Percentiles rank a stretch among this genome's conserved stretches.
Conservation (phyloP, 2,797 vertebrate species). For the Molossus molossus region DNA sequence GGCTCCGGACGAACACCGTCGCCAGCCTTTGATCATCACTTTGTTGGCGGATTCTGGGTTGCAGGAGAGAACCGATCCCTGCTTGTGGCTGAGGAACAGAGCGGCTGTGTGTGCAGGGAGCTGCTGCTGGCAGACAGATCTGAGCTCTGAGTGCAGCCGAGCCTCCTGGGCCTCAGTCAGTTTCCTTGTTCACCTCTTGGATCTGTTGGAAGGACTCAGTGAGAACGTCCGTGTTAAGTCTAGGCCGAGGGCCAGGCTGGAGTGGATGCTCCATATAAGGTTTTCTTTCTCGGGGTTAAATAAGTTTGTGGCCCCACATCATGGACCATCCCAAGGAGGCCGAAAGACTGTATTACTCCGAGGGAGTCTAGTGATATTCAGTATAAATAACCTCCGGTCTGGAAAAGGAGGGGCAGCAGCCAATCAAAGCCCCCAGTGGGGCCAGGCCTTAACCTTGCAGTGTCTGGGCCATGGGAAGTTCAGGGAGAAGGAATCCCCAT, state of each 20-base stretch:
- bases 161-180: not conserved
- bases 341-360: not conserved
- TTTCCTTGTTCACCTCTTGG: not conserved
- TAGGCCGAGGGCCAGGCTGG: not conserved
- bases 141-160: not conserved
- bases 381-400: not conserved
- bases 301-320: not conserved
- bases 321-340: not conserved
- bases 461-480: not conserved
- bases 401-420: not conserved
- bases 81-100: not conserved
- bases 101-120: not conserved
- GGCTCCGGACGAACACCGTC: not conserved
- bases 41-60: conserved; percentile 23
- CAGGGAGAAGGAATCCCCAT: not conserved
- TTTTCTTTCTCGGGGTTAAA: not conserved
- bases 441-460: not conserved
- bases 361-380: not conserved
- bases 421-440: not conserved
- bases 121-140: not conserved
- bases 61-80: not conserved
- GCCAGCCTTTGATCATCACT: conserved; percentile 52
- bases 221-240: not conserved
- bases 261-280: not conserved
- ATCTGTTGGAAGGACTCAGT: not conserved